Evolutionary conservation across 2,888 invertebrate genomes (phyloP), one percentile per base, ranked within the genome.

Genomic region (Siphonodentalium dalli): DNA sequence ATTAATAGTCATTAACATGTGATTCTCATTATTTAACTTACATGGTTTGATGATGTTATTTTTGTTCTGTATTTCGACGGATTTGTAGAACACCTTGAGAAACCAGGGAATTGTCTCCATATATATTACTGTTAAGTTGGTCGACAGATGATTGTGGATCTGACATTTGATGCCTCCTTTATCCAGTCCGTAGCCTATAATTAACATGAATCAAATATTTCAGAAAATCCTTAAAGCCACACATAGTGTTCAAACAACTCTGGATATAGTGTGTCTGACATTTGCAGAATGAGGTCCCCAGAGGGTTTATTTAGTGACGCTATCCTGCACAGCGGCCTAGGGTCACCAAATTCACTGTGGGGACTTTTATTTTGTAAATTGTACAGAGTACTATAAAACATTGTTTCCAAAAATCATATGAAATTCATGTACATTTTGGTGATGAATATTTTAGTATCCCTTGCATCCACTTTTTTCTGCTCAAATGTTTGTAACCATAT

Each of bases 111-210:
- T 88, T 80, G 93, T 90, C 83, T 97, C 95, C 78, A 95, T 85
- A 54, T 95, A 85, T 44, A 94, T 86, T 33, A 94, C 86, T 69
- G 91, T 88, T 48, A 96, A 59, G 29, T 79, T 65, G 40, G 72
- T 60, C 9, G 68, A 65, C 26, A 74, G 66, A 29, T 91, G 90
- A 75, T 95, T 95, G 54, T 88, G 88, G 43, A 95, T 84, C 79
- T 91, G 89, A 21, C 91, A 91, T 0, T 91, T 89, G 68, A 97
- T 89, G 43, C 93, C 92, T 11, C 96, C 96, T 72, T 87, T 87
- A 80, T 94, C 93, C 82, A 94, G 91, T 0, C 96, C 96, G 83
- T 91, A 92, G 3, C 94, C 95, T 87, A 67, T 0, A 61, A 54
- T 40, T 15, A 26, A 23, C 29, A 35, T n/a, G 15, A 21, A 11